These are phyloP conservation scores for Sternarchorhynchus goeldii DNA, from an alignment of 2,797 vertebrate genomes.

Conservation along the genomic window DNA sequence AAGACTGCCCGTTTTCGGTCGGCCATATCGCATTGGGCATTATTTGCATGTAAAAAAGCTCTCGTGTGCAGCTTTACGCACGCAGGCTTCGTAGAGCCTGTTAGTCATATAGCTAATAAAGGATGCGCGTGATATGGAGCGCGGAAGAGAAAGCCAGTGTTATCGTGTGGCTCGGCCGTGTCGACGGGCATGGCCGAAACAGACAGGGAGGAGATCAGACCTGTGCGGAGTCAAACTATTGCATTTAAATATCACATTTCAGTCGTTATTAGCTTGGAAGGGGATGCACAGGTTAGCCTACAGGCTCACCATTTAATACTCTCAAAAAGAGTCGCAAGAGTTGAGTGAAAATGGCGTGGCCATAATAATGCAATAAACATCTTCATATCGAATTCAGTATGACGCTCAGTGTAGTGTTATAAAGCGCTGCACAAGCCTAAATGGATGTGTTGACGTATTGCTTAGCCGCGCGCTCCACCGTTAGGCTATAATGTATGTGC, in stretches of 20 bases:
- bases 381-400: background rate
- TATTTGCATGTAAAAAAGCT: too few species aligned
- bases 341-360: background rate
- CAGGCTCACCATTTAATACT: constrained; percentile 29
- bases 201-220: constrained; percentile 32
- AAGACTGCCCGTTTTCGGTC: too few species aligned
- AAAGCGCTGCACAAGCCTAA: background rate
- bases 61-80: too few species aligned
- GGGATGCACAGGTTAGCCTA: constrained; percentile 18
- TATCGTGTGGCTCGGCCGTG: constrained; percentile 43
- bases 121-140: constrained; percentile 61
- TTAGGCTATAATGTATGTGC: constrained; percentile 7
- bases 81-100: constrained; percentile 4
- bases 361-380: constrained; percentile 40
- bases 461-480: constrained; percentile 33
- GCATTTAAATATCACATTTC: constrained; percentile 22
- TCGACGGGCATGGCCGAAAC: constrained; percentile 37
- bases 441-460: constrained; percentile 53
- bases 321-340: background rate
- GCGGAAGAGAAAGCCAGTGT: constrained; percentile 61
- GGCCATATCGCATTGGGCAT: too few species aligned
- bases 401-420: constrained; percentile 11
- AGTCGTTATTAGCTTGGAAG: constrained; percentile 16
- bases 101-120: constrained; percentile 56
- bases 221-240: constrained; percentile 1